phyloP scores from a whole-genome alignment of 1,140 invertebrate species.

The Maniola jurtina region DNA sequence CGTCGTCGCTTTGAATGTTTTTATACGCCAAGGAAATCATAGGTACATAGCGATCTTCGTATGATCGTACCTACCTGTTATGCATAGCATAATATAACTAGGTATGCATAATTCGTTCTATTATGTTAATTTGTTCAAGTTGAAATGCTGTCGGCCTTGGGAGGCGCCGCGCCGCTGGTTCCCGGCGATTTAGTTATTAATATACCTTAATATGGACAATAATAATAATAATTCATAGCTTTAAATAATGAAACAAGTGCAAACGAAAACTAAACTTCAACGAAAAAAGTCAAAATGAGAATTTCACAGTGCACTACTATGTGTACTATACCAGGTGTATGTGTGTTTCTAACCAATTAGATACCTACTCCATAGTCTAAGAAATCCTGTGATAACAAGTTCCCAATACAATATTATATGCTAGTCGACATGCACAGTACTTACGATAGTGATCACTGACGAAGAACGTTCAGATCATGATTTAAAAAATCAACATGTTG shows the following conservation, averaged over 20 bases:
- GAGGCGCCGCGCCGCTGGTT: slow-evolving; percentile 42
- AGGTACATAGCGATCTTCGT: background rate
- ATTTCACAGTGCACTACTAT: no score
- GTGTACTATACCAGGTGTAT: no score
- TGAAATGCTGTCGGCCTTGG: slow-evolving; percentile 64
- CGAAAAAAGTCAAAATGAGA: no score
- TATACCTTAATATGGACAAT: slow-evolving; percentile 16
- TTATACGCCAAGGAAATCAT: background rate
- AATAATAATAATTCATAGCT: background rate
- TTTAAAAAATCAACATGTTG: no score
- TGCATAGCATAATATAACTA: background rate
- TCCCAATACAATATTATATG: no score
- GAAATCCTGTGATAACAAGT: no score
- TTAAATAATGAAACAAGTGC: background rate
- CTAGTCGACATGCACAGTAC: no score
- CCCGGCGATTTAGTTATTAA: slow-evolving; percentile 23
- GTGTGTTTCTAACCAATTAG: no score
- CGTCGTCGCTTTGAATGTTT: background rate
- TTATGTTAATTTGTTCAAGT: slow-evolving; percentile 58
- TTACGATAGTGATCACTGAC: no score
- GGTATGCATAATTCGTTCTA: slow-evolving; percentile 44
- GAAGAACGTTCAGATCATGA: no score
- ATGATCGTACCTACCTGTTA: background rate
- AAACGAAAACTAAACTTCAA: no score
- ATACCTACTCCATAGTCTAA: no score